Evolutionary conservation across 1,140 invertebrate species (phyloP).

Genomic region (Ericerus pela): DNA sequence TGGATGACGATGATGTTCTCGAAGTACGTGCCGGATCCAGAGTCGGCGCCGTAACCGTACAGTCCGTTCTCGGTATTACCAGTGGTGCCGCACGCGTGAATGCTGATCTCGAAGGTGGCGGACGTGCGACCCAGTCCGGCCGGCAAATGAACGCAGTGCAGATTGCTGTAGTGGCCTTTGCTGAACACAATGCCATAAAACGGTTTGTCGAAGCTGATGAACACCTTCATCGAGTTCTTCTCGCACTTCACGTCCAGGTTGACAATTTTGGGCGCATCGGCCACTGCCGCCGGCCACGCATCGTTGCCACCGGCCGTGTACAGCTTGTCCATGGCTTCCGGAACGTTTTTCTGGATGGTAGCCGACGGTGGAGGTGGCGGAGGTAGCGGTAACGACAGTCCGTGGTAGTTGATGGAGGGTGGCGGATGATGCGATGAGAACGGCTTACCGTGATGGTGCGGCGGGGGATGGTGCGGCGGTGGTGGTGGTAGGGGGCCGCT

Average conservation of each 20-base stretch:
- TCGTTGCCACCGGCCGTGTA: slow-evolving; percentile 37
- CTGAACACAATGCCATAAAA: slow-evolving; percentile 91
- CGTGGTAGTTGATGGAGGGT: slow-evolving; percentile 37
- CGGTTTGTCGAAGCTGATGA: slow-evolving; percentile 80
- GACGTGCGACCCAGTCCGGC: slow-evolving; percentile 69
- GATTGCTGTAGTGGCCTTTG: slow-evolving; percentile 80
- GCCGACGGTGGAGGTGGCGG: slow-evolving; percentile 29
- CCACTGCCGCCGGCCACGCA: slow-evolving; percentile 60
- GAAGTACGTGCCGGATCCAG: slow-evolving; percentile 79
- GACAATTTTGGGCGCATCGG: slow-evolving; percentile 80
- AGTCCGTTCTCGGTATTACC: slow-evolving; percentile 79
- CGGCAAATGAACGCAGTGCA: slow-evolving; percentile 79
- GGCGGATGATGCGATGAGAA: slow-evolving; percentile 20
- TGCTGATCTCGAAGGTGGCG: slow-evolving; percentile 78
- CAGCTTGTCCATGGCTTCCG: slow-evolving; percentile 42
- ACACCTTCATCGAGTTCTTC: slow-evolving; percentile 84
- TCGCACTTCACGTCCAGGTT: slow-evolving; percentile 86
- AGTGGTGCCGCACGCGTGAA: slow-evolving; percentile 78
- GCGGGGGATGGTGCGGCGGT: slow-evolving; percentile 4
- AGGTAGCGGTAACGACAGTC: slow-evolving; percentile 36
- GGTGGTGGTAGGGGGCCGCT: not conserved
- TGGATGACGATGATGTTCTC: slow-evolving; percentile 90
- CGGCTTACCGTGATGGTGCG: slow-evolving; percentile 27
- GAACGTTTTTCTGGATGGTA: slow-evolving; percentile 29
- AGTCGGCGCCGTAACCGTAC: slow-evolving; percentile 63